Evolutionary conservation across 2,113 vertebrate genomes (phyloP).

Genomic region (Oryzias javanicus): DNA sequence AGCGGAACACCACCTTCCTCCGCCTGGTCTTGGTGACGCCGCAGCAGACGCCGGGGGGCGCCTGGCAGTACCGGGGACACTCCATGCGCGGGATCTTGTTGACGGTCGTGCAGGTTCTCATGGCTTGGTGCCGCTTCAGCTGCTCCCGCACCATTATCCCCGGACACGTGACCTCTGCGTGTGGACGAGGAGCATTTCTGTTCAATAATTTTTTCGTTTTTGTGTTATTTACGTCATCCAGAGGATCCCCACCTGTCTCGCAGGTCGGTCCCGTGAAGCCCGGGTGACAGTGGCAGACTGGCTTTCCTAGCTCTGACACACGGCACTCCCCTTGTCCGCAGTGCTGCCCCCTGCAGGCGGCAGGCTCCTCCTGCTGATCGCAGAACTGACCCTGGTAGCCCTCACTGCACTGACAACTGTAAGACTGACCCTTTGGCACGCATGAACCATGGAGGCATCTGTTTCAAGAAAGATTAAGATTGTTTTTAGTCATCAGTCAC

Average conservation of each 20-base stretch:
- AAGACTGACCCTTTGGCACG: constrained; percentile 74
- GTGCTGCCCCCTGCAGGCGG: constrained; percentile 82
- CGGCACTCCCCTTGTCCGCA: constrained; percentile 90
- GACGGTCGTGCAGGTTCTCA: constrained; percentile 82
- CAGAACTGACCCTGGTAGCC: constrained; percentile 87
- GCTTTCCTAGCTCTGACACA: constrained; percentile 79
- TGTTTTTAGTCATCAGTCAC: too few species aligned
- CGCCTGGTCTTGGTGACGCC: constrained; percentile 85
- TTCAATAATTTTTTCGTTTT: neutral
- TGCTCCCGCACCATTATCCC: constrained; percentile 88
- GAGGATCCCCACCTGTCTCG: constrained; percentile 81
- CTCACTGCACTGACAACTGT: constrained; percentile 85
- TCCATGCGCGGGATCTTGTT: constrained; percentile 85
- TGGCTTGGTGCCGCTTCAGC: constrained; percentile 85
- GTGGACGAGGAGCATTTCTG: neutral
- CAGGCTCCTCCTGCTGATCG: constrained; percentile 82
- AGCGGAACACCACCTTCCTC: constrained; percentile 92
- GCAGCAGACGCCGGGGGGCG: constrained; percentile 83
- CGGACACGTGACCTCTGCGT: constrained; percentile 84
- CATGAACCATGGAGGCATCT: constrained; percentile 91
- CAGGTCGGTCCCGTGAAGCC: constrained; percentile 84
- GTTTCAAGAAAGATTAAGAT: constrained; percentile 5
- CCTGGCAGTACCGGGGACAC: constrained; percentile 82
- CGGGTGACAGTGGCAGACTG: constrained; percentile 85
- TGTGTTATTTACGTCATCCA: neutral